Percentiles rank a stretch among this genome's conserved stretches.
phyloP scores from a whole-genome alignment of 2,113 vertebrate genomes.

The Zootoca vivipara region DNA sequence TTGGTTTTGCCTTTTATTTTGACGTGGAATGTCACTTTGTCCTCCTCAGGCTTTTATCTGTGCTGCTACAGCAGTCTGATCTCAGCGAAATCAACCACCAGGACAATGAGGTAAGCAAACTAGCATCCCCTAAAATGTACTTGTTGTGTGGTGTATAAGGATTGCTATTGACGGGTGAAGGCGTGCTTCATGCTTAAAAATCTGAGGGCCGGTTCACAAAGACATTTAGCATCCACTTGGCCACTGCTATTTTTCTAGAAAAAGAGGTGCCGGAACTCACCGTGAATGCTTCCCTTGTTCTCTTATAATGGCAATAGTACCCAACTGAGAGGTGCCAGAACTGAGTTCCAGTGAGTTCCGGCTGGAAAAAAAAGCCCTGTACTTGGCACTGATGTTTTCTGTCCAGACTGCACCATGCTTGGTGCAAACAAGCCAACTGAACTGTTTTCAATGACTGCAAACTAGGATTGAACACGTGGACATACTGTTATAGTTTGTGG shows the following conservation, averaged over 20 bases:
- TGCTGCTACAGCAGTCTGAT: conserved; percentile 85
- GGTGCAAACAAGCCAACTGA: neutral
- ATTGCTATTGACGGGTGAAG: neutral
- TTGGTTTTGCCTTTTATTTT: conserved; percentile 14
- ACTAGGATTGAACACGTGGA: no score
- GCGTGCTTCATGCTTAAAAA: neutral
- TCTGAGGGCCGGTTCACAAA: neutral
- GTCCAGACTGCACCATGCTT: neutral
- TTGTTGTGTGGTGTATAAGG: neutral
- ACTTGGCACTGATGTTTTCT: neutral
- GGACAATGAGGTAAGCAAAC: conserved; percentile 85
- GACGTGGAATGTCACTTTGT: conserved; percentile 49
- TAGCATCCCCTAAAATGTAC: neutral
- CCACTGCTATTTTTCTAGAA: neutral
- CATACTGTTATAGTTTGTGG: no score
- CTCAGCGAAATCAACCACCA: conserved; percentile 89
- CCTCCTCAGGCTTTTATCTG: conserved; percentile 80
- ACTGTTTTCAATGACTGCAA: neutral
- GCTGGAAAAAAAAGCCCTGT: no score
- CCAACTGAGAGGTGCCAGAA: no score
- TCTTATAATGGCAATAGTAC: no score
- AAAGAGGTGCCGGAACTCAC: no score
- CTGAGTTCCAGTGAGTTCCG: no score
- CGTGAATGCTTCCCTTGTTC: neutral
- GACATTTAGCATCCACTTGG: neutral